A percentile compares a stretch with the other conserved stretches of the same genome.
These are phyloP conservation scores for Pholis gunnellus DNA, from an alignment of 2,113 vertebrate genomes.

Conservation along the genomic window DNA sequence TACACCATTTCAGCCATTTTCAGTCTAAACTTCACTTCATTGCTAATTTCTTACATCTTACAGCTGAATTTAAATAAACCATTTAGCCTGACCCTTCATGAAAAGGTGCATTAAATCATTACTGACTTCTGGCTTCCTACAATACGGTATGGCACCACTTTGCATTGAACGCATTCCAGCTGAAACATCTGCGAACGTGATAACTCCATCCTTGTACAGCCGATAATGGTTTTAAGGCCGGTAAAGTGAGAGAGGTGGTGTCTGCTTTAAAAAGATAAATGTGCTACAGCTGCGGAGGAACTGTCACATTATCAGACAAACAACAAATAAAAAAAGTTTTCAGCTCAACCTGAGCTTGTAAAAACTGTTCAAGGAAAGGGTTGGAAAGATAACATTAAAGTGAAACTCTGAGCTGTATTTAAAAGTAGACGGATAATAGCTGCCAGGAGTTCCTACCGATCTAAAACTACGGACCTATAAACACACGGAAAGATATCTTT, in stretches of 20 bases:
- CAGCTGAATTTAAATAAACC: neutral
- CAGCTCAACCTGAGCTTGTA: neutral
- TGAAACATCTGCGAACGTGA: constrained; percentile 33
- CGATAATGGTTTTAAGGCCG: constrained; percentile 21
- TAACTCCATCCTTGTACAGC: neutral
- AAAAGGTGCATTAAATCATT: constrained; percentile 12
- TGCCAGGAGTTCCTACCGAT: neutral
- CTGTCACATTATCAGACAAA: neutral
- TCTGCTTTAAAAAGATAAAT: constrained; percentile 11
- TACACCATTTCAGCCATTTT: neutral
- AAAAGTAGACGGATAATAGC: neutral
- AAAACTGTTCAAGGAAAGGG: neutral
- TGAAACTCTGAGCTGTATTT: neutral
- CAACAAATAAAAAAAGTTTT: constrained; percentile 8
- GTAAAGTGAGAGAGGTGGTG: neutral
- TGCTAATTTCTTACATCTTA: neutral
- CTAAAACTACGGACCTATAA: neutral
- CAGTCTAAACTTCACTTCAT: neutral
- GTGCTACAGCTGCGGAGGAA: constrained; percentile 13
- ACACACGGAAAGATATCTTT: constrained; percentile 4
- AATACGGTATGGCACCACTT: neutral
- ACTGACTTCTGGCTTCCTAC: neutral
- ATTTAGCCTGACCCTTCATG: neutral
- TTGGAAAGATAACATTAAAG: neutral
- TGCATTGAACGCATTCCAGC: constrained; percentile 16